Percentiles rank a stretch among this genome's conserved stretches.
These are phyloP conservation scores for Bellardia pandia DNA, from an alignment of 2,888 invertebrate species.

Conservation along the genomic window DNA sequence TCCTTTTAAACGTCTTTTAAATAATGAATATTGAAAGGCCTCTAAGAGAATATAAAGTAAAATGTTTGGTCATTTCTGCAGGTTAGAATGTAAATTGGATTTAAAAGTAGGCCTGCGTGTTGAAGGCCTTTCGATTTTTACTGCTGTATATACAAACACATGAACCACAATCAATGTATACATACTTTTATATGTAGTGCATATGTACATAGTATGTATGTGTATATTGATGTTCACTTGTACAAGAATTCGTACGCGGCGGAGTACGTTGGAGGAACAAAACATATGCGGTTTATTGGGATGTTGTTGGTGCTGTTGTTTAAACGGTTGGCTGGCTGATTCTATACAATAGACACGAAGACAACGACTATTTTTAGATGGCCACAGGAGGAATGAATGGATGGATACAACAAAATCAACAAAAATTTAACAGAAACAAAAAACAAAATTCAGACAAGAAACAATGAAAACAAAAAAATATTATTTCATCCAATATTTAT, in stretches of 20 bases:
- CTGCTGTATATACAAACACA: no score
- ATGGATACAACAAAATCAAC: conserved; percentile 20
- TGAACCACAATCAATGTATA: background rate
- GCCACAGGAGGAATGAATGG: conserved; percentile 46
- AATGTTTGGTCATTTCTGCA: no score
- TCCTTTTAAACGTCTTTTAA: no score
- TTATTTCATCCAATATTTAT: conserved; percentile 8
- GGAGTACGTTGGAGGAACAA: conserved; percentile 17
- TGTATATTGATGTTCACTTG: no score
- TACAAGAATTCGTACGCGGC: background rate
- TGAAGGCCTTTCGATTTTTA: no score
- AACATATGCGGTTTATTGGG: conserved; percentile 17
- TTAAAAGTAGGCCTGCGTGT: no score
- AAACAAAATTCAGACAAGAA: conserved; percentile 20
- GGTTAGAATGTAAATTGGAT: no score
- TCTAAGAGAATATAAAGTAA: no score
- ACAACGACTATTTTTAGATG: conserved; percentile 60
- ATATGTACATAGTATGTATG: no score
- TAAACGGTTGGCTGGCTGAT: conserved; percentile 46
- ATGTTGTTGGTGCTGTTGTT: conserved; percentile 10
- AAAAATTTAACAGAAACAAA: conserved; percentile 15
- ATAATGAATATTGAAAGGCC: no score
- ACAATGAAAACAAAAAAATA: conserved; percentile 42
- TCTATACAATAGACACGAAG: conserved; percentile 47
- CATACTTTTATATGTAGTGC: no score